Base-by-base conservation (phyloP, 2,797 vertebrate species). In the Phoxinus dragarum region DNA sequence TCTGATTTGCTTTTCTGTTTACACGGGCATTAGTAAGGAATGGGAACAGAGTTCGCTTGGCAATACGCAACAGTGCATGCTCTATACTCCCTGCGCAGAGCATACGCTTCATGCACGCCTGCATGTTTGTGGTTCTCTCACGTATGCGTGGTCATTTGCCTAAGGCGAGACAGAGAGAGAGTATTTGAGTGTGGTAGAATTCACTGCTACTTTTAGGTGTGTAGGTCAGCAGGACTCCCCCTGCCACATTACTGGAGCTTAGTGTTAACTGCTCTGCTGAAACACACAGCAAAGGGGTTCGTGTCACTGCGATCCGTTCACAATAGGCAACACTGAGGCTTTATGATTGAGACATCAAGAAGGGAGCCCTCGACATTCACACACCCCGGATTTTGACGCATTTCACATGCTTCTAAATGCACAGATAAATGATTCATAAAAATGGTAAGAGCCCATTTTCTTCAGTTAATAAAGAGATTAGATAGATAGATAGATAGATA, bases 371-470 rank as follows among this genome's bases (percentile, higher is more conserved):
- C 49, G 73, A 78, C 66, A 71, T 38, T 61, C 38, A 66, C 7
- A 56, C n/a, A 61, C 27, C 47, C 79, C 31, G 61, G 75, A 72
- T 83, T 86, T 71, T 82, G 74, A 88, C 78, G 72, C 87, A 84
- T 73, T 64, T 79, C 54, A 75, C 34, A 86, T 34, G 54, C 49
- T 74, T 86, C 69, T 54, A 66, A 88, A 69, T 38, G 36, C 56
- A 80, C 44, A 27, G 54, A 38, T 64, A 69, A 87, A 44, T 71
- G 68, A 59, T 75, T 81, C 31, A 79, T 42, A 71, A 76, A 82
- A 34, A 80, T 34, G 61, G 40, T 76, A 66, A 44, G 59, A 44
- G 38, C 38, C 59, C 16, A 66, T 83, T 75, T 42, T 75, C 42
- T 38, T 72, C 44, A 72, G 59, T 52, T 64, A 61, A 61, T 17